These are phyloP conservation scores for Mandrillus leucophaeus DNA, from an alignment of 2,113 vertebrate genomes.

Conservation along the genomic window DNA sequence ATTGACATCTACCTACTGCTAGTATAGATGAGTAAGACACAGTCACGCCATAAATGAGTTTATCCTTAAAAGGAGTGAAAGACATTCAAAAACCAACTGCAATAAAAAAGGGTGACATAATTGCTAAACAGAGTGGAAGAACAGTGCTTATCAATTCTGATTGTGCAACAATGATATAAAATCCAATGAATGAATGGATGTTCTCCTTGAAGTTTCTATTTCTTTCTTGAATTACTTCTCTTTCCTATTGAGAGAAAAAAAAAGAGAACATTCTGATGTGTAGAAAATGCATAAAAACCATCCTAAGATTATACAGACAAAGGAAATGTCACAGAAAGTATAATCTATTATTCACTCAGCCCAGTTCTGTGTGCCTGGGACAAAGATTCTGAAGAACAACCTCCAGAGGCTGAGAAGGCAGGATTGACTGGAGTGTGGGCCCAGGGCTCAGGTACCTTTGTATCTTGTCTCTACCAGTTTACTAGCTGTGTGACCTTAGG, in stretches of 20 bases:
- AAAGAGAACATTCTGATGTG: not conserved
- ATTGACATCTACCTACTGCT: not conserved
- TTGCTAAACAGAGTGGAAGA: not conserved
- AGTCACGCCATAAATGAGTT: not conserved
- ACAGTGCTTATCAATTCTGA: not conserved
- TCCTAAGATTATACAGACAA: not conserved
- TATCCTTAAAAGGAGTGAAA: not conserved
- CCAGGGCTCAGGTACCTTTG: not conserved
- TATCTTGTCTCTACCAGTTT: not conserved
- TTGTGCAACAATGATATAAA: not conserved
- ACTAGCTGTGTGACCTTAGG: not conserved
- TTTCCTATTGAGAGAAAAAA: slow-evolving; percentile 59
- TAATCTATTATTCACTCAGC: not conserved
- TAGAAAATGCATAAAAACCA: not conserved
- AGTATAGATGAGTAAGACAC: not conserved
- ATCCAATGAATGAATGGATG: not conserved
- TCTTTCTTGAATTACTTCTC: not conserved
- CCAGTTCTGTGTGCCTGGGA: not conserved
- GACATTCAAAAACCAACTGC: not conserved
- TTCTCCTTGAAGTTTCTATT: not conserved
- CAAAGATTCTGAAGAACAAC: not conserved
- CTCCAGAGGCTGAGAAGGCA: not conserved
- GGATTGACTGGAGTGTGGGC: not conserved
- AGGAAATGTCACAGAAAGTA: not conserved
- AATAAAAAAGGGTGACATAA: not conserved